Evolutionary conservation across 2,797 vertebrate genomes (phyloP), one percentile per base, ranked within the genome.

Genomic region (Neosalanx taihuensis): DNA sequence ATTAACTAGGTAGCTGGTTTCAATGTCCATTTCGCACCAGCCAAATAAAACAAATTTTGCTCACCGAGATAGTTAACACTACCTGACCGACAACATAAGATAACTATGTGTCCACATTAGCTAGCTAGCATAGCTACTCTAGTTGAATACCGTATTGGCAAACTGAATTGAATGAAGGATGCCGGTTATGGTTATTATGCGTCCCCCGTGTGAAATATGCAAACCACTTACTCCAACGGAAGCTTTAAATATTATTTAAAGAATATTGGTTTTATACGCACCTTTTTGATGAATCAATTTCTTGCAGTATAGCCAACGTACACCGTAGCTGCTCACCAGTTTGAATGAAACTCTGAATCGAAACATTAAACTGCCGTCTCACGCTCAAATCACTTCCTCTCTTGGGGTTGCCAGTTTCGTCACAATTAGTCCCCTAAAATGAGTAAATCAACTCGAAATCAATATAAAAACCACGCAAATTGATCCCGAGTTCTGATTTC

Each of bases 281-380:
- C 51, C 51, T 56, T n/a, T 56, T n/a, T 4, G 51, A 10, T 17
- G 5, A 56, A n/a, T 20, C 57, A 59, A 12, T 59, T 9, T 59
- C 20, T 59, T 59, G 20, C 57, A 59, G 57, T 59, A 56, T 17
- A 20, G 57, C 57, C 57, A 10, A 59, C 26, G 57, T 20, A 23
- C n/a, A 20, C 57, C 7, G 57, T 59, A 20, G 20, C 23, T 20
- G 9, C 9, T 26, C 20, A 59, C 57, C 57, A 20, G 57, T 3
- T 26, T 59, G 5, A 26, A 59, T 59, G 57, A 20, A 59, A 26
- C 57, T 59, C n/a, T 17, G 30, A 33, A 17, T n/a, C 61, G 29
- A 63, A 63, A 63, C 61, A 26, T 63, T 30, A 63, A 63, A 63
- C 6, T 63, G 61, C 61, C 10, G 30, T 31, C 29, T 63, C 61